phyloP scores from a whole-genome alignment of 2,797 vertebrate genomes.

The Bucorvus abyssinicus region DNA sequence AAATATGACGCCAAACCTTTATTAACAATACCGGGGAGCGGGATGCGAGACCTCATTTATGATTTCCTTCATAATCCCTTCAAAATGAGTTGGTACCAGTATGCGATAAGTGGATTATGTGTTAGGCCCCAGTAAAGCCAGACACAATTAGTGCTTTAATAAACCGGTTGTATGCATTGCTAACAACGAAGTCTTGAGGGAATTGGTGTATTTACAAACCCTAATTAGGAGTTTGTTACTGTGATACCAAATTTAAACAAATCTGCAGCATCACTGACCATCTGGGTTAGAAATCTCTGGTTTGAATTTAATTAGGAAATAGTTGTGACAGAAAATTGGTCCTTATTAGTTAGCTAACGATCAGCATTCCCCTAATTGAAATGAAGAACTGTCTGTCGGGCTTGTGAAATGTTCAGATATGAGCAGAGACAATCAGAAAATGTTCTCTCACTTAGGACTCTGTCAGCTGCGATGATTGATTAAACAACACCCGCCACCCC shows the following conservation, averaged over 20 bases:
- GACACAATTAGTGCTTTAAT: conserved; percentile 82
- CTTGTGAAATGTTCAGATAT: conserved; percentile 58
- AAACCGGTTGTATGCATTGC: conserved; percentile 78
- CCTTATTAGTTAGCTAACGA: conserved; percentile 80
- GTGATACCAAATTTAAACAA: conserved; percentile 81
- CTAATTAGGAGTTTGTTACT: conserved; percentile 84
- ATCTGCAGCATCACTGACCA: conserved; percentile 77
- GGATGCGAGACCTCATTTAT: conserved; percentile 70
- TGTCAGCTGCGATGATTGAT: neutral
- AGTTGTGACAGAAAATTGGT: conserved; percentile 77
- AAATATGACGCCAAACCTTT: conserved; percentile 19
- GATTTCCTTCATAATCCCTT: conserved; percentile 79
- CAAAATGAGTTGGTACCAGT: conserved; percentile 78
- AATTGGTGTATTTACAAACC: conserved; percentile 81
- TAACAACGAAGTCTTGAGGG: conserved; percentile 74
- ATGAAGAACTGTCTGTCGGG: conserved; percentile 68
- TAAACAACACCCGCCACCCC: neutral
- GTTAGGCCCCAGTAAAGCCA: conserved; percentile 79
- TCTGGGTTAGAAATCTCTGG: conserved; percentile 79
- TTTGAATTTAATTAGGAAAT: conserved; percentile 82
- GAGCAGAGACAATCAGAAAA: conserved; percentile 60
- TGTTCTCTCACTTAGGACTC: conserved; percentile 38
- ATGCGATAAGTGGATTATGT: conserved; percentile 82
- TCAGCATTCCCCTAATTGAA: conserved; percentile 77
- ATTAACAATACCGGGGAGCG: conserved; percentile 22